Evolutionary conservation across 2,797 vertebrate genomes (phyloP), one percentile per base, ranked within the genome.

Genomic region (Heterohyrax brucei): DNA sequence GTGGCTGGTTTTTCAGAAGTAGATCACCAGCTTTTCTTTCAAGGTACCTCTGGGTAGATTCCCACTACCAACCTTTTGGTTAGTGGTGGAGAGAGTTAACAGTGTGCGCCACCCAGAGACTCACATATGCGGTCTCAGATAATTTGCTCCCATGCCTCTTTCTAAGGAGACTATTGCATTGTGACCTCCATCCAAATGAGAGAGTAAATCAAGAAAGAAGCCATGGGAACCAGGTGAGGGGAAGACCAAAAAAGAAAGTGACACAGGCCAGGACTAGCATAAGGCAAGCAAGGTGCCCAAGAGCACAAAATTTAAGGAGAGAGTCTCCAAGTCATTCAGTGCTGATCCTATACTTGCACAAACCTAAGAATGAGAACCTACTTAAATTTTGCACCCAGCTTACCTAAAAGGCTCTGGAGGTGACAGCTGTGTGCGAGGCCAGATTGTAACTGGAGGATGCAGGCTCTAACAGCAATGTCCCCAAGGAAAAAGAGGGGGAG

Each of bases 161-260:
- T 86, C n/a, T 91, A 81, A 76, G 80, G 61, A 93, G 89, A 93
- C 68, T 70, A 64, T 50, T 87, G 26, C 62, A 85, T 24, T 56
- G 85, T 73, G 12, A 81, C 21, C 28, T 72, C 77, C 61, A 93
- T 13, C 30, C 64, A 82, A 78, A 96, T 56, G 33, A 96, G 28
- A 12, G 9, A 68, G 22, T 73, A 77, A 91, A 30, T 16, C 56
- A 89, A 86, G 39, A 87, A 81, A 16, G n/a, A 93, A 81, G 8
- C 3, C 50, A 91, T 24, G 56, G 24, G 79, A 44, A 70, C 46
- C 61, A 80, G 30, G 72, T 10, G 26, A 53, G 28, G 64, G 10
- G 22, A 62, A 30, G 61, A 28, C 48, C 33, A 91, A 64, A 0
- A 2, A 82, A 89, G 39, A 24, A 87, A 93, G 2, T 50, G 48